A percentile compares a stretch with the other conserved stretches of the same genome.
Conservation (phyloP, 1,140 invertebrate genomes). For the Batillaria attramentaria region DNA sequence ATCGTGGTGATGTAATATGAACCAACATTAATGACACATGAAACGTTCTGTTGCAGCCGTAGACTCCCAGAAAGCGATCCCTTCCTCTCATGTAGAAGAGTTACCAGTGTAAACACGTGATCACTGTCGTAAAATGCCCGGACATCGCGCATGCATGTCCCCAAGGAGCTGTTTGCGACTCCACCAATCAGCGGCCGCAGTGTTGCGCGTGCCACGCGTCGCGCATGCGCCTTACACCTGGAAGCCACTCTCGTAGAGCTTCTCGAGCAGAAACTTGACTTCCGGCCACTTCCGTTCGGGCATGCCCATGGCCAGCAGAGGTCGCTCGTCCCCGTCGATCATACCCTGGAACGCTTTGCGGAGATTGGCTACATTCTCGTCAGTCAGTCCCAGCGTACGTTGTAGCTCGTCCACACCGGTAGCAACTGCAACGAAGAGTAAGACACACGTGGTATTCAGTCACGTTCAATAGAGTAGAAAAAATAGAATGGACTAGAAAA, state of each 20-base stretch:
- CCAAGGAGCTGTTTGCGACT: no score
- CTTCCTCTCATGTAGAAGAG: no score
- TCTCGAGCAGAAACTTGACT: conserved; percentile 39
- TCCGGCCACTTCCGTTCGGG: conserved; percentile 65
- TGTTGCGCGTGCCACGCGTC: neutral
- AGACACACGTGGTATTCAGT: no score
- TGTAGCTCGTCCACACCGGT: conserved; percentile 58
- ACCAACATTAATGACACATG: no score
- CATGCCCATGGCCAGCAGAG: conserved; percentile 64
- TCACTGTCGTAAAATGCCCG: neutral
- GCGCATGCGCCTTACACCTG: neutral
- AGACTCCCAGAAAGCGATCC: no score
- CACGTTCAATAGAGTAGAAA: no score
- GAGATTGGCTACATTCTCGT: conserved; percentile 53
- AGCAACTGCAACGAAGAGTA: conserved; percentile 55
- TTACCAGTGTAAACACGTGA: neutral
- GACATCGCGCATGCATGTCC: neutral
- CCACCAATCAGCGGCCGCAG: no score
- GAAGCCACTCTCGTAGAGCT: conserved; percentile 25
- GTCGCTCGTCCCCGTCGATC: conserved; percentile 61
- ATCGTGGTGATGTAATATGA: no score
- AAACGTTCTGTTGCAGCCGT: no score
- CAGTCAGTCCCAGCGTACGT: conserved; percentile 54
- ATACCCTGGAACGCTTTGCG: conserved; percentile 58
- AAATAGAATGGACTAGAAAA: no score